phyloP scores from a whole-genome alignment of 2,888 invertebrate species.

The Drosophila greeni region DNA sequence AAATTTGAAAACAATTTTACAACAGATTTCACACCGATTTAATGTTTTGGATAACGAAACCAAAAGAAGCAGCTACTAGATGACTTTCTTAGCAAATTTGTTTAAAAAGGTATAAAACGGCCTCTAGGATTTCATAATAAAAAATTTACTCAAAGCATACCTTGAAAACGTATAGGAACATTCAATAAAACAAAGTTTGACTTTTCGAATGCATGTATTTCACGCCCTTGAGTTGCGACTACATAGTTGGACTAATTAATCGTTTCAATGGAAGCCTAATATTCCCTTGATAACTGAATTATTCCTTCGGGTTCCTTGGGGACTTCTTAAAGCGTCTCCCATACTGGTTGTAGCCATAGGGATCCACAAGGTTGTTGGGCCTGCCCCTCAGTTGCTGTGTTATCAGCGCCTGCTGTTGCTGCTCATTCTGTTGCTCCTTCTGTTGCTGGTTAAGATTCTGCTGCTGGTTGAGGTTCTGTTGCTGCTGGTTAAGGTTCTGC shows the following conservation, averaged over 20 bases:
- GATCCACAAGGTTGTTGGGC: constrained; percentile 76
- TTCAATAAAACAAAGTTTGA: constrained; percentile 5
- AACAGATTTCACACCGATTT: background rate
- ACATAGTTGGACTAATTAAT: constrained; percentile 53
- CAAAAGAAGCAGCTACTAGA: background rate
- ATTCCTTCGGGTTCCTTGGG: constrained; percentile 62
- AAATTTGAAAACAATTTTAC: background rate
- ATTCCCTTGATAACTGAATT: background rate
- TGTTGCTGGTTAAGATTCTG: constrained; percentile 53
- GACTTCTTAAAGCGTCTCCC: constrained; percentile 77
- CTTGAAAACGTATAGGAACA: too few species aligned
- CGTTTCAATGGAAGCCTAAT: constrained; percentile 16
- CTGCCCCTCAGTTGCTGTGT: constrained; percentile 77
- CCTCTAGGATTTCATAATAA: too few species aligned
- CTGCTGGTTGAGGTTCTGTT: constrained; percentile 57
- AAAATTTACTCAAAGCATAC: too few species aligned
- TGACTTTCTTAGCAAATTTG: background rate
- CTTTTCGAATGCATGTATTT: constrained; percentile 74
- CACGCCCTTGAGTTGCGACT: constrained; percentile 71
- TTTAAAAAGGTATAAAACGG: background rate
- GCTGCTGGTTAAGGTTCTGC: constrained; percentile 52
- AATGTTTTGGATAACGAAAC: too few species aligned
- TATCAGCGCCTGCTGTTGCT: constrained; percentile 69
- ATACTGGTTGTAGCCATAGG: constrained; percentile 77
- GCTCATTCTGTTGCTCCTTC: constrained; percentile 65